Evolutionary conservation across 1,140 invertebrate species (phyloP), one percentile per base, ranked within the genome.

Genomic region (Drosophila ercepeae): DNA sequence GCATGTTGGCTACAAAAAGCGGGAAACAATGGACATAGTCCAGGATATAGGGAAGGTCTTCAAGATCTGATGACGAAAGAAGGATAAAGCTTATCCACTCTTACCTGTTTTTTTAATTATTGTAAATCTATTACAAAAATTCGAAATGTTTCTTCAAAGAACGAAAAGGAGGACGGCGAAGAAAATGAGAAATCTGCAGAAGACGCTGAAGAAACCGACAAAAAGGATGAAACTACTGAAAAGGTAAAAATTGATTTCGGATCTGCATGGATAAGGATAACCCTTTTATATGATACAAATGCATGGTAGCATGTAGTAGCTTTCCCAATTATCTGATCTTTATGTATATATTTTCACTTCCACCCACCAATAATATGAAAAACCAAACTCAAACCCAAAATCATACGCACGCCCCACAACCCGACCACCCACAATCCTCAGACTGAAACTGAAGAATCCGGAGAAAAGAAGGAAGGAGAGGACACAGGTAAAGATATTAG

Each of bases 391-490:
- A n/a, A n/a, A 55, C 16, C 19, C 16, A 49, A 58, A 46, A 42
- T 64, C 34, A 64, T 32, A 52, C 32, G 52, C 61, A 52, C 77
- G 60, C 41, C 13, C 45, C 48, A 64, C 46, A 45, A 68, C 18
- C 51, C 42, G 27, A 50, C 27, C 23, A 60, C 48, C 44, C 32
- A 19, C 9, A 16, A 34, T 45, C 27, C 45, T 18, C 39, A 78
- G 81, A 88, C 81, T 86, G 81, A 81, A 69, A 76, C 61, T 19
- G 68, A 57, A 59, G 76, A 67, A 59, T 49, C 75, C 23, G 61
- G 29, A 75, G 39, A 75, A 42, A 59, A 70, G 18, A 53, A 76
- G 34, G 54, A 49, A n/a, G 51, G 49, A n/a, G 67, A 76, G n/a
- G n/a, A 57, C 4, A 48, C 81, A 84, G 81, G 81, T 84, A 84